Conservation (phyloP, 2,888 invertebrate species). For the Taphrorychus bicolor region DNA sequence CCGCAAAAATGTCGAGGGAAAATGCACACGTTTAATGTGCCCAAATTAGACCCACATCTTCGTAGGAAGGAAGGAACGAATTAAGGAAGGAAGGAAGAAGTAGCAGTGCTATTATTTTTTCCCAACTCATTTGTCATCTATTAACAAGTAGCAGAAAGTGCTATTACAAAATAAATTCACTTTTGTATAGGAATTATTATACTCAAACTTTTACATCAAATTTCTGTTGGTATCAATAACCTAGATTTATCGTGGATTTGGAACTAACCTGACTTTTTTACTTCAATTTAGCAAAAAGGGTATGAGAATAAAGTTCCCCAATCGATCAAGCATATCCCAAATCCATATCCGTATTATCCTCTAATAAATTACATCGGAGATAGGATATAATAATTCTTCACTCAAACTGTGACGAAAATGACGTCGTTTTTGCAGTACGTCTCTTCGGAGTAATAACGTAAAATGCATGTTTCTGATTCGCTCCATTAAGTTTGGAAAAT, state of each 20-base stretch:
- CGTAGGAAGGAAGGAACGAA: not conserved
- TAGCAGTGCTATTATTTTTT: no score
- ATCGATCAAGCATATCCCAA: not conserved
- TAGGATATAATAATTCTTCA: not conserved
- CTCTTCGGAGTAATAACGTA: not conserved
- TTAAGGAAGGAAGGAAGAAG: no score
- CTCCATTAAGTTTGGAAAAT: not conserved
- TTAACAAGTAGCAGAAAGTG: no score
- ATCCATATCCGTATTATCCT: not conserved
- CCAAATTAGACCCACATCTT: not conserved
- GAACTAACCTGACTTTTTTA: not conserved
- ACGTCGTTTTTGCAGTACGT: not conserved
- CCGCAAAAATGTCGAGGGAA: not conserved
- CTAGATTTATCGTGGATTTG: no score
- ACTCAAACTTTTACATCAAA: no score
- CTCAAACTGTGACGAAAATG: not conserved
- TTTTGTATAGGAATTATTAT: no score
- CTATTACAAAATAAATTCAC: no score
- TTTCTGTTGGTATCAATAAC: no score
- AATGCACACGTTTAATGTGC: not conserved
- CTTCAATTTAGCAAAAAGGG: not conserved
- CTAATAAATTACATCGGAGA: not conserved
- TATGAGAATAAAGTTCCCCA: not conserved
- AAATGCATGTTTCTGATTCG: not conserved
- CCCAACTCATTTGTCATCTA: no score